Evolutionary conservation across 1,140 invertebrate genomes (phyloP), one percentile per base, ranked within the genome.

Genomic region (Drosophila pectinifera): DNA sequence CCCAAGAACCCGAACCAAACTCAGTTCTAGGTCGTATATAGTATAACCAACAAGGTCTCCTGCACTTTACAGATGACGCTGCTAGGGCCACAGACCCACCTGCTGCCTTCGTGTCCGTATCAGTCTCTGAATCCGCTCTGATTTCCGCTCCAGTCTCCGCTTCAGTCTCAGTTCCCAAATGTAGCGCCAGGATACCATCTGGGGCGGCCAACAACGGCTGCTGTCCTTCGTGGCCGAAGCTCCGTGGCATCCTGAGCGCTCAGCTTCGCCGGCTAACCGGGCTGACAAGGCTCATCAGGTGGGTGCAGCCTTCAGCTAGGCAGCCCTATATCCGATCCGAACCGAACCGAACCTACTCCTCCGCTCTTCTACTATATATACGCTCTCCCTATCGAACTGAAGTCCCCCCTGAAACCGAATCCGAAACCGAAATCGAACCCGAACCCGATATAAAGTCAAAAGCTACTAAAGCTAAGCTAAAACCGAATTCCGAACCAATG

Each of bases 201-300:
- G 51, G 51, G 45, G 62, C 53, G 45, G 62, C 53, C 55, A 58
- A 38, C 36, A 55, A 68, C 26, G 34, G 63, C 54, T 59, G 45
- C 28, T 61, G 73, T 39, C 63, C 74, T 34, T 53, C 31, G 7
- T 86, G 64, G 65, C 76, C 70, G 8, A 76, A 58, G 61, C 59
- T 83, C 70, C 73, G 63, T 42, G 77, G 49, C 49, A 13, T 63
- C 61, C 69, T 64, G 73, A 74, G 78, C 65, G 62, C 61, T 45
- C 58, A 51, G 43, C 58, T 80, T 43, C 85, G 84, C 68, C 82
- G 88, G 54, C 51, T 88, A 43, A 78, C 58, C 36, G 73, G 82
- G 51, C 56, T 85, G 43, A 74, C 62, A 26, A 74, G 73, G 76
- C 77, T 78, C 59, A 89, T 88, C 84, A 88, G 84, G 84, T 88